These are phyloP conservation scores for Orchesella cincta DNA, from an alignment of 1,140 invertebrate species.

Conservation along the genomic window DNA sequence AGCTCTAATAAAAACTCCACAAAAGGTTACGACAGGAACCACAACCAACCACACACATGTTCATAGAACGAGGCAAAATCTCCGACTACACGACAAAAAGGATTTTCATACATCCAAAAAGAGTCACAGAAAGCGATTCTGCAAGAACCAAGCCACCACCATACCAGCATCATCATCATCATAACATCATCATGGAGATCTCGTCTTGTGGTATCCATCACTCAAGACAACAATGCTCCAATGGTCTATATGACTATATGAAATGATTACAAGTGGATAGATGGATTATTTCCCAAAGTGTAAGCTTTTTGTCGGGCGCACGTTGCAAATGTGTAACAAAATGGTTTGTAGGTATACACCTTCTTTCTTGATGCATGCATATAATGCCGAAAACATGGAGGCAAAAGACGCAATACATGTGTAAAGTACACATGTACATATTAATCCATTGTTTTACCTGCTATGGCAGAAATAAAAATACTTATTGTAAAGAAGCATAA, in stretches of 20 bases:
- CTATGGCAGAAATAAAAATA: no score
- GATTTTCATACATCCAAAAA: constrained; percentile 10
- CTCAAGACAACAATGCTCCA: background rate
- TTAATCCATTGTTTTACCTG: no score
- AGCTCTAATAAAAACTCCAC: background rate
- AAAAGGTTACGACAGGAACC: background rate
- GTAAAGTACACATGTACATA: no score
- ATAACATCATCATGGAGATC: constrained; percentile 7
- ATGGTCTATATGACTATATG: background rate
- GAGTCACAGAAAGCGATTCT: constrained; percentile 8
- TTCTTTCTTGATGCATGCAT: no score
- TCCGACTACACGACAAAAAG: background rate
- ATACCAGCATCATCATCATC: background rate
- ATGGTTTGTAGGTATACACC: no score
- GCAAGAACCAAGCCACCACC: background rate
- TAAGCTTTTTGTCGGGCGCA: no score
- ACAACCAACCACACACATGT: background rate
- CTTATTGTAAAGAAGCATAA: no score
- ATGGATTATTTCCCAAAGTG: no score
- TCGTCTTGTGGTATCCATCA: background rate
- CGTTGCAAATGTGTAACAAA: no score
- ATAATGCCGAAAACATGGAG: no score
- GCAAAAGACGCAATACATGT: no score
- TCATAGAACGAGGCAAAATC: background rate
- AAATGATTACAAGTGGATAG: background rate